phyloP scores from a whole-genome alignment of 1,140 invertebrate genomes.

The Ericerus pela region DNA sequence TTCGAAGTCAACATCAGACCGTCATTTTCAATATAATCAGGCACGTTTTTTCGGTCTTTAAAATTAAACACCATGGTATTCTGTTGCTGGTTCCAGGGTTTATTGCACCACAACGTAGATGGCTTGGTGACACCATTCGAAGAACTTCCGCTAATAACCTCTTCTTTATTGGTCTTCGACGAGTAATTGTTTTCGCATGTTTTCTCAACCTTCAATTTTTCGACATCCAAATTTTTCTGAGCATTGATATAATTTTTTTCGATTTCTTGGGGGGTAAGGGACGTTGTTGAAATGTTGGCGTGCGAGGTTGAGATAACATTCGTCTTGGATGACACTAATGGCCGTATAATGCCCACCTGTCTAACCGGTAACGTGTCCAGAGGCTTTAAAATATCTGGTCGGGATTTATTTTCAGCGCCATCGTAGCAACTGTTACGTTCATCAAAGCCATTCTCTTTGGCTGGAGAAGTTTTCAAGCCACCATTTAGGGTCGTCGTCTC shows the following conservation, averaged over 20 bases:
- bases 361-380: conserved; percentile 29
- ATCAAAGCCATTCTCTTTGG: conserved; percentile 14
- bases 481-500: too few species aligned
- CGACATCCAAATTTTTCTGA: conserved; percentile 42
- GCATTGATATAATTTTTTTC: conserved; percentile 56
- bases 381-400: conserved; percentile 16
- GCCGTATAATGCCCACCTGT: conserved; percentile 43
- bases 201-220: conserved; percentile 19
- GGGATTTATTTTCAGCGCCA: background rate
- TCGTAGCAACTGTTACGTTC: background rate
- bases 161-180: background rate
- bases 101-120: conserved; percentile 35
- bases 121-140: background rate
- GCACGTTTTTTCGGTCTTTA: conserved; percentile 62
- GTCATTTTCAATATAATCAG: conserved; percentile 81
- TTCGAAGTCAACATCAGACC: conserved; percentile 43
- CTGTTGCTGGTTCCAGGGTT: conserved; percentile 37
- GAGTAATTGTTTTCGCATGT: background rate
- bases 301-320: conserved; percentile 14
- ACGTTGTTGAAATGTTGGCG: conserved; percentile 17
- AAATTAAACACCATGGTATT: conserved; percentile 78
- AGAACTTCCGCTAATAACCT: background rate
- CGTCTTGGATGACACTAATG: conserved; percentile 36
- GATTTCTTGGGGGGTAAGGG: conserved; percentile 43
- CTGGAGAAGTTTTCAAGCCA: conserved; percentile 4